These are phyloP conservation scores for Sciurus carolinensis DNA, from an alignment of 2,797 vertebrate genomes.

Conservation along the genomic window DNA sequence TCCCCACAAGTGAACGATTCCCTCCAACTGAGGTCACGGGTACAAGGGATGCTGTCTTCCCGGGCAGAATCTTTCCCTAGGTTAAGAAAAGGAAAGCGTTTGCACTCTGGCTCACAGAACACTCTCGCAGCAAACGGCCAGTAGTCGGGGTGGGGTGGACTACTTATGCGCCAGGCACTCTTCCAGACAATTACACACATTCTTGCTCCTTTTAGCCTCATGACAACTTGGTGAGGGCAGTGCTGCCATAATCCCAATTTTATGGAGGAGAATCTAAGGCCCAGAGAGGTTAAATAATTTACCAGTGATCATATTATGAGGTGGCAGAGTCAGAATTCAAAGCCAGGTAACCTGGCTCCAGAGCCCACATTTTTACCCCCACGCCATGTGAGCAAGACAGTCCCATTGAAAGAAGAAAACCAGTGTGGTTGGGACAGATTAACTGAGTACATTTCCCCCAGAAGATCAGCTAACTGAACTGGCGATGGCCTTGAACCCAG, in stretches of 20 bases:
- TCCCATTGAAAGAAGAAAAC: neutral
- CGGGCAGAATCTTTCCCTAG: slow-evolving; percentile 44
- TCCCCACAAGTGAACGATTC: slow-evolving; percentile 64
- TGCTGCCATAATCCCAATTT: neutral
- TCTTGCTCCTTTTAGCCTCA: neutral
- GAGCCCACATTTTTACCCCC: neutral
- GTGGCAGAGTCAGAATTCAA: slow-evolving; percentile 23
- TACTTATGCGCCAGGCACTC: neutral
- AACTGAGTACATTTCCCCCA: neutral
- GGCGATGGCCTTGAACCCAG: slow-evolving; percentile 26
- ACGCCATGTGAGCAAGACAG: neutral
- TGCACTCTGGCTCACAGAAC: neutral
- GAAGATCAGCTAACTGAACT: neutral
- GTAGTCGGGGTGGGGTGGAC: neutral
- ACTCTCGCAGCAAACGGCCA: neutral
- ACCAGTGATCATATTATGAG: neutral
- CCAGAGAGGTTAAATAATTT: neutral
- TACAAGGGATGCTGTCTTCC: slow-evolving; percentile 80
- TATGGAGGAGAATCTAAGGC: neutral
- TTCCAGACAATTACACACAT: neutral
- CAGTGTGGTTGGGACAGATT: neutral
- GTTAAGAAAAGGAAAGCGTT: slow-evolving; percentile 42
- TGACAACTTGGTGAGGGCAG: neutral
- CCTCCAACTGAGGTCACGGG: slow-evolving; percentile 71
- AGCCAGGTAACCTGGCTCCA: neutral